Evolutionary conservation across 1,140 invertebrate species (phyloP), one percentile per base, ranked within the genome.

Genomic region (Drosophila kanapiae): DNA sequence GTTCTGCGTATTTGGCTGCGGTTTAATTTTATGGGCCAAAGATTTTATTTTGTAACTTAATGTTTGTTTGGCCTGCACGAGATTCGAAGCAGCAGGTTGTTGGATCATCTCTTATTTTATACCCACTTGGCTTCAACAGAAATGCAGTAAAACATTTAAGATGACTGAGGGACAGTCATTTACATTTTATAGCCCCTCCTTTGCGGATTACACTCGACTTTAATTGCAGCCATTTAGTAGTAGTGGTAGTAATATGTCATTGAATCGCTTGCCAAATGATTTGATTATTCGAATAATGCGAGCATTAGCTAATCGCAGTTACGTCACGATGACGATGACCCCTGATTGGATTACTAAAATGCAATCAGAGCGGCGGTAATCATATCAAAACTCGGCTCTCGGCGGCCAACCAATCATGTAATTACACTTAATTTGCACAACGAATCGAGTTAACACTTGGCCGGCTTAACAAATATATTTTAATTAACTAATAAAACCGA

Each of bases 1-100:
- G 74, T 84, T 78, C 82, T 76, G 70, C 82, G 82, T 86, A 78
- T 81, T 82, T 79, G 67, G 75, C 63, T 87, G 82, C 58, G 76
- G 85, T 80, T 87, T 87, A 82, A 87, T 87, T 87, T 87, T 86
- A 86, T 86, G 83, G 83, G 54, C 79, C 82, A 86, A 71, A 86
- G 83, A 79, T 87, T 53, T 86, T 87, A 87, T 87, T 87, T 87
- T 87, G 83, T 87, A 77, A 87, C 83, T 87, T 87, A 82, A 87
- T 87, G 83, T 87, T 87, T 86, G 75, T 76, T 87, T 69, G 54
- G 62, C 71, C 75, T 63, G 57, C 47, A 11, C 9, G 37, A 48
- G 72, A 72, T 42, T 63, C 47, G 48, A 38, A 85, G 79, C 83
- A 82, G 83, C 83, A 87, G 83, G 83, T 82, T 86, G 78, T 74